Evolutionary conservation across 2,888 invertebrate genomes (phyloP).

Genomic region (Lymantria monacha): DNA sequence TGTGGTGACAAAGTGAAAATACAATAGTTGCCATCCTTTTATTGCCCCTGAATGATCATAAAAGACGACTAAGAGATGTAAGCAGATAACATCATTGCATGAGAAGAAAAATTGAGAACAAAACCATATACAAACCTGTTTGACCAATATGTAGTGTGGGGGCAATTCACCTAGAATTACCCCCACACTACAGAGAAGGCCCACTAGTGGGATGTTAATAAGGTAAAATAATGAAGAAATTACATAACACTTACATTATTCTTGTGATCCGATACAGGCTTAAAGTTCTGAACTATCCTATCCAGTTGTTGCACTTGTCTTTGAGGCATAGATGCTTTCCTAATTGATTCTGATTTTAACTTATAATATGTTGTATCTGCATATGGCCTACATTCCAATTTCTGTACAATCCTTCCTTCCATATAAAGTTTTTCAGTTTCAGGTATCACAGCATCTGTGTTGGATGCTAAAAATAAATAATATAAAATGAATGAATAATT

Average conservation of each 20-base stretch:
- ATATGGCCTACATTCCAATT: constrained; percentile 95
- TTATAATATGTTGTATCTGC: constrained; percentile 95
- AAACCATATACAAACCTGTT: too few relatives aligned
- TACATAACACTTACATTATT: constrained; percentile 92
- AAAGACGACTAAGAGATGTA: too few relatives aligned
- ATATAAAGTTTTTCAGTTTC: constrained; percentile 92
- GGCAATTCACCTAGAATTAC: too few relatives aligned
- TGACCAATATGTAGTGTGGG: too few relatives aligned
- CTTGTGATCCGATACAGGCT: constrained; percentile 95
- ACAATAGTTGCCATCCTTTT: too few relatives aligned
- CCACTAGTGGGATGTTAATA: too few relatives aligned
- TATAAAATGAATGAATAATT: background rate
- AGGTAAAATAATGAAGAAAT: too few relatives aligned
- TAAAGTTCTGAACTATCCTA: constrained; percentile 93
- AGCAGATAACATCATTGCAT: too few relatives aligned
- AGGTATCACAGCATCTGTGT: constrained; percentile 86
- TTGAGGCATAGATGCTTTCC: constrained; percentile 92
- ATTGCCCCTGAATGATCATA: too few relatives aligned
- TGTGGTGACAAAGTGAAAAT: too few relatives aligned
- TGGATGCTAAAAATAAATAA: constrained; percentile 70
- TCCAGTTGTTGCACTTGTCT: constrained; percentile 94
- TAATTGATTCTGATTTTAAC: constrained; percentile 93
- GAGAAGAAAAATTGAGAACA: too few relatives aligned
- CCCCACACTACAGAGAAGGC: too few relatives aligned
- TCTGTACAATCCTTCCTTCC: constrained; percentile 98